Base-by-base conservation (phyloP, 2,113 vertebrate genomes). In the Cheilinus undulatus region DNA sequence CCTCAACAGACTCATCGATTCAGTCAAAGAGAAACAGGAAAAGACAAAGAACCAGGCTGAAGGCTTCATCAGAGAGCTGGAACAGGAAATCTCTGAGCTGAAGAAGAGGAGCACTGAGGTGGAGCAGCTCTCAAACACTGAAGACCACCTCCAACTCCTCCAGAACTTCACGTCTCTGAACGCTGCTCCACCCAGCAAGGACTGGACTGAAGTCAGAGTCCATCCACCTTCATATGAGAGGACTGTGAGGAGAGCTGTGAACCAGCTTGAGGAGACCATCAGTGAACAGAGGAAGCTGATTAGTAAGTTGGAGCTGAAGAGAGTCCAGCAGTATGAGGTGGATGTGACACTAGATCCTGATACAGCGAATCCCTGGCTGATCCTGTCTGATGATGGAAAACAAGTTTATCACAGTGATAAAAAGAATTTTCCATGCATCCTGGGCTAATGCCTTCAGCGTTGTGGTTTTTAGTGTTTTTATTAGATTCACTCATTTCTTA, bases 221-320 rank as follows among this genome's bases (percentile, higher is more conserved):
- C 40, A 42, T 17, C 14, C 14, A 42, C 15, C 40, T 42, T 42
- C 40, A 7, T 42, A 42, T 42, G 5, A 42, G 40, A 17, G 15
- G 1, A 19, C 14, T 19, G 15, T 19, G 40, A 3, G 10, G 17
- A 52, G 23, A 27, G 34, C 49, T 53, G 12, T 53, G 63, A 14
- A 8, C 14, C 48, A 53, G 24, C 49, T 66, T 34, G 49, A 66
- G 36, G 51, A 66, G 14, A 51, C 15, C 1, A 14, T 65, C 15
- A 51, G 20, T 26, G 3, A 26, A 26, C 17, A 34, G 32, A 36
- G 23, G 34, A 42, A 11, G 32, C 32, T 34, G n/a, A n/a, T n/a
- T 11, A 10, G 11, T 34, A 11, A 34, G 23, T 7, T 19, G 19
- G 30, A 42, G 15, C 40, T 42, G 14, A 42, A 42, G 40, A 42